Conservation (phyloP, 1,140 invertebrate species). For the Meloidogyne chitwoodi region DNA sequence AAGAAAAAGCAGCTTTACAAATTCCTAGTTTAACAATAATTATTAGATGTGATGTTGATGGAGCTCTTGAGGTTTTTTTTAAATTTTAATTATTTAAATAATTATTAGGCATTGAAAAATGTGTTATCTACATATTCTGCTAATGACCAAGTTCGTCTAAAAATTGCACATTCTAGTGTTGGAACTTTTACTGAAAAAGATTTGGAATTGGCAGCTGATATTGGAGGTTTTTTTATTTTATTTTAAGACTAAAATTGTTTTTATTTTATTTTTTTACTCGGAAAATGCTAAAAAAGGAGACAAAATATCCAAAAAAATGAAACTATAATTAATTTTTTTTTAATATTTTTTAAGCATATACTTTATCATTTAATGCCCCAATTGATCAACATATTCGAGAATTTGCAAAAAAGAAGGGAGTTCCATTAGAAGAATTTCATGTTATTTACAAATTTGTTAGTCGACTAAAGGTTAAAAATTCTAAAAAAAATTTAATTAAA, state of each 20-base stretch:
- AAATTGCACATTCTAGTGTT: constrained; percentile 83
- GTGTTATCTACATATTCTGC: constrained; percentile 81
- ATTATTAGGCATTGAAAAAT: constrained; percentile 79
- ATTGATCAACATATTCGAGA: constrained; percentile 28
- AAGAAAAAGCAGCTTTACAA: neutral
- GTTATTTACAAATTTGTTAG: constrained; percentile 55
- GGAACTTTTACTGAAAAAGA: constrained; percentile 78
- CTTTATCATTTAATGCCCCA: constrained; percentile 54
- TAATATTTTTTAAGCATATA: constrained; percentile 41
- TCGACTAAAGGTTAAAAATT: constrained; percentile 34
- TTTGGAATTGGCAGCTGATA: constrained; percentile 77
- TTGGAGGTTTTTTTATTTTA: constrained; percentile 66
- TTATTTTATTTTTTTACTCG: too few species aligned
- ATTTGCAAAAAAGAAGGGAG: constrained; percentile 36
- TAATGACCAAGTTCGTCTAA: constrained; percentile 72
- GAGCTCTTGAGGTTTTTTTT: constrained; percentile 66
- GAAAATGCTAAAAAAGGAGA: too few species aligned
- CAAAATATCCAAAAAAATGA: neutral
- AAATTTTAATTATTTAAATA: neutral
- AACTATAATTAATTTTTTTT: too few species aligned
- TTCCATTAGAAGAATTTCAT: constrained; percentile 49
- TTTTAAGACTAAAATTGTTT: neutral
- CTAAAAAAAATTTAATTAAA: too few species aligned
- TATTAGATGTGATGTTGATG: constrained; percentile 67
- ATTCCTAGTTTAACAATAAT: constrained; percentile 26